Percentiles rank a stretch among this genome's conserved stretches.
Conservation (phyloP, 2,113 vertebrate genomes). For the Lipotes vexillifer region DNA sequence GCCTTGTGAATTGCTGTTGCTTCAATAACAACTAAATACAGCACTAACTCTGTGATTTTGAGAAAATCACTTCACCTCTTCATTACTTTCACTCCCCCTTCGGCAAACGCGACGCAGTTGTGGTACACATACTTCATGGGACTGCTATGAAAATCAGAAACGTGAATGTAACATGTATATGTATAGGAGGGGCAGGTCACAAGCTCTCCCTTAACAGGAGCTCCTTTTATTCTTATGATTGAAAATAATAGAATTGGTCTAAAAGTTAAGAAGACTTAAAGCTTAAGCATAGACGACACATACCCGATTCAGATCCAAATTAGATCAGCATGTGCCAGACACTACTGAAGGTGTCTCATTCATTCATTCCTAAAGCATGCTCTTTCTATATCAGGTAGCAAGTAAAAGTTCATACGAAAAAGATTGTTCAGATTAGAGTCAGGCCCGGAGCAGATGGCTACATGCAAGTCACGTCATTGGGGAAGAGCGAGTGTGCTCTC, state of each 20-base stretch:
- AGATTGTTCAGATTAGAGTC: neutral
- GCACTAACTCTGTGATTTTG: neutral
- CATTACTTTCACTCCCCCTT: neutral
- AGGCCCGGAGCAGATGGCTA: constrained; percentile 37
- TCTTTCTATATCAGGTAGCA: neutral
- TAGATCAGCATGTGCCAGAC: neutral
- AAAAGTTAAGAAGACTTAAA: neutral
- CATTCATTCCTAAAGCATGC: neutral
- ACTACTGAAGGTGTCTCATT: neutral
- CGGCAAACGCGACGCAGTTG: neutral
- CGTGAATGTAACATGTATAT: too few relatives aligned
- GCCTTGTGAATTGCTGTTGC: neutral
- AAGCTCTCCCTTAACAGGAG: neutral
- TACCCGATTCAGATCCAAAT: neutral
- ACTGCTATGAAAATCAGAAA: neutral
- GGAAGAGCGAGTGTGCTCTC: neutral
- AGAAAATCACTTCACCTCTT: neutral
- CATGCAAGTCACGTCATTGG: neutral
- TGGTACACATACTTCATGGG: neutral
- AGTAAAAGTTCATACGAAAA: neutral
- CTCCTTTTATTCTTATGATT: neutral
- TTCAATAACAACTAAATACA: neutral
- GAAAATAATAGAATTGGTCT: neutral
- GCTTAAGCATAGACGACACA: neutral
- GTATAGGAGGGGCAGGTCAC: neutral